phyloP scores from a whole-genome alignment of 2,888 invertebrate species.

The Drosophila hawaiiensis region DNA sequence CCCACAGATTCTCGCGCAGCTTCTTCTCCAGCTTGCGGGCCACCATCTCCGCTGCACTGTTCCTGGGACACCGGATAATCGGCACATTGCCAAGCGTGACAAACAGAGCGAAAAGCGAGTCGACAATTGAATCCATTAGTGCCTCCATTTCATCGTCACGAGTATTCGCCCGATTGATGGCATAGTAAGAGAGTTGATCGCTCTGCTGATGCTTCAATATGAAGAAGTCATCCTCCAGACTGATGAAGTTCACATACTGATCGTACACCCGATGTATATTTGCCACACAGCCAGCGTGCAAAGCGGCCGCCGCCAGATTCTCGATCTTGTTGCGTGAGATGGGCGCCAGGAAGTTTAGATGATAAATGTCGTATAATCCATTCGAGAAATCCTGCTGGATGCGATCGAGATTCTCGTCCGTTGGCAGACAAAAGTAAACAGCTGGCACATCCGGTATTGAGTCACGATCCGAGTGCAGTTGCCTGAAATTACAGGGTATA shows the following conservation, averaged over 20 bases:
- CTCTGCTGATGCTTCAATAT: constrained; percentile 96
- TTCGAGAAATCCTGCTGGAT: constrained; percentile 96
- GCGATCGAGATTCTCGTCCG: constrained; percentile 97
- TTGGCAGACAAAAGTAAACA: constrained; percentile 98
- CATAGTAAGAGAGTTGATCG: constrained; percentile 96
- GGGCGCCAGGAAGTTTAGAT: constrained; percentile 98
- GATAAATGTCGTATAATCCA: constrained; percentile 96
- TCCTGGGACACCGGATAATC: constrained; percentile 90
- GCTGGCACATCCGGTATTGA: constrained; percentile 99
- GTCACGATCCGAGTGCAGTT: constrained; percentile 94
- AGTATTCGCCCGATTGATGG: constrained; percentile 96
- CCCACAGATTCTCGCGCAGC: constrained; percentile 97
- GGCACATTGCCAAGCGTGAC: constrained; percentile 94
- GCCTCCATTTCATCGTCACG: constrained; percentile 98
- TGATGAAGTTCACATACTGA: constrained; percentile 99
- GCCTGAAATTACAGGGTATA: constrained; percentile 86
- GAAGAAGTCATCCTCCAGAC: constrained; percentile 98
- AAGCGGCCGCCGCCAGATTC: constrained; percentile 96
- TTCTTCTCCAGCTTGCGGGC: constrained; percentile 98
- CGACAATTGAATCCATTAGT: constrained; percentile 97
- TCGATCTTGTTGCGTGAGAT: constrained; percentile 97
- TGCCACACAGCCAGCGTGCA: constrained; percentile 95
- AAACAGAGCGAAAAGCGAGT: constrained; percentile 98
- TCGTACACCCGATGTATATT: constrained; percentile 98
- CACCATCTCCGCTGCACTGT: constrained; percentile 99